phyloP scores from a whole-genome alignment of 1,140 invertebrate species.

The Drosophila pachea region DNA sequence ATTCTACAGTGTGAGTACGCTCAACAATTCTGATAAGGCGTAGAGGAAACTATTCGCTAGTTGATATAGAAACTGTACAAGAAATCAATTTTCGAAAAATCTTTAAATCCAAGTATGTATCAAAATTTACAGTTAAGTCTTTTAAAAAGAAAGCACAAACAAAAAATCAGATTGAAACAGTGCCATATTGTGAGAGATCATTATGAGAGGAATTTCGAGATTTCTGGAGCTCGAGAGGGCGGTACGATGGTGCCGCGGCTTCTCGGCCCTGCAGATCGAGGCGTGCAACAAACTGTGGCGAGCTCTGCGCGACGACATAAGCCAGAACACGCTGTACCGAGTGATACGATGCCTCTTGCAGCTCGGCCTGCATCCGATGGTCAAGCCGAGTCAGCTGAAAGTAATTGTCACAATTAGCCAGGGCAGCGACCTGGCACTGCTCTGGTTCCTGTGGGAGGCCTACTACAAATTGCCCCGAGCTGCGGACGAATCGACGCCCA shows the following conservation, averaged over 20 bases:
- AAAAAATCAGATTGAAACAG: not conserved
- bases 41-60: too few relatives aligned
- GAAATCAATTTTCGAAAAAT: not conserved
- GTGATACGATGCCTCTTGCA: constrained; percentile 24
- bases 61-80: too few relatives aligned
- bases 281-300: constrained; percentile 32
- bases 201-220: constrained; percentile 11
- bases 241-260: constrained; percentile 53
- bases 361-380: constrained; percentile 40
- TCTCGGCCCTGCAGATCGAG: constrained; percentile 36
- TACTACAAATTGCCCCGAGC: constrained; percentile 28
- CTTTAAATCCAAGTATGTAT: constrained; percentile 7
- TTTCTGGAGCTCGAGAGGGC: constrained; percentile 2
- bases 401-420: constrained; percentile 43
- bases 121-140: constrained; percentile 22
- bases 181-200: not conserved
- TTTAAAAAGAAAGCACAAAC: not conserved
- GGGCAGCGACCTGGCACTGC: constrained; percentile 54
- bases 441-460: constrained; percentile 60
- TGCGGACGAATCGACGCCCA: not conserved
- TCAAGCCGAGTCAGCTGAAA: constrained; percentile 9
- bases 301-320: constrained; percentile 52
- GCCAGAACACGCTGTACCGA: constrained; percentile 41
- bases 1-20: too few relatives aligned
- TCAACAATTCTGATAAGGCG: too few relatives aligned